Base-by-base conservation (phyloP, 2,113 vertebrate species). In the Malurus cyaneus region DNA sequence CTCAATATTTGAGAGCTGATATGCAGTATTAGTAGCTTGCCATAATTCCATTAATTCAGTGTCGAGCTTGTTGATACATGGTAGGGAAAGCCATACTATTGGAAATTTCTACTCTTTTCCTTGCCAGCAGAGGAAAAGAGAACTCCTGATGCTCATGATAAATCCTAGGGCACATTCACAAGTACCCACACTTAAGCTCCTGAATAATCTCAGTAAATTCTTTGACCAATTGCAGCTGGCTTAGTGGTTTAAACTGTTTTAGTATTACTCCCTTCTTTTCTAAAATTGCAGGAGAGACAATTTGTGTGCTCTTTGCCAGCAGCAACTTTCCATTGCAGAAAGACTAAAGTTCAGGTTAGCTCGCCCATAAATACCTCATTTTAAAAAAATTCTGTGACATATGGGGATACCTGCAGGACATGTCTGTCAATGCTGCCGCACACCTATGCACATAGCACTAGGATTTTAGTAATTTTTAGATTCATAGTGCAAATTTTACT, bases 271-370 rank as follows among this genome's bases (percentile, higher is more conserved):
- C 14, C 29, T 81, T 59, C 8, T 80, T 47, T 62, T 66, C 42
- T 78, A 80, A 95, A 96, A 90, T 36, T 73, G 84, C 26, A 83
- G 86, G 54, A 90, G 23, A 73, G 47, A 88, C 12, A 80, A 67
- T 73, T n/a, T 65, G 36, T 39, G 6, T 77, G 32, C 23, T 54
- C 14, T 65, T 88, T 54, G 20, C 46, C 32, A 86, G 32, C 42
- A 88, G 19, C 67, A 80, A 20, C 6, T 72, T 70, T 59, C 60
- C 34, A 26, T 25, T 88, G 64, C 54, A 88, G 86, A 83, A 86
- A 67, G 31, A 53, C 15, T 76, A 44, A 54, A 83, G 69, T 92
- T 80, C 42, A 53, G 50, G 49, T 54, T 72, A 86, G 34, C n/a
- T 88, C 90, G 47, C 41, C 72, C 80, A 70, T 49, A 74, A 86